Evolutionary conservation across 2,797 vertebrate species (phyloP).

Genomic region (Hoplostethus mediterraneus): DNA sequence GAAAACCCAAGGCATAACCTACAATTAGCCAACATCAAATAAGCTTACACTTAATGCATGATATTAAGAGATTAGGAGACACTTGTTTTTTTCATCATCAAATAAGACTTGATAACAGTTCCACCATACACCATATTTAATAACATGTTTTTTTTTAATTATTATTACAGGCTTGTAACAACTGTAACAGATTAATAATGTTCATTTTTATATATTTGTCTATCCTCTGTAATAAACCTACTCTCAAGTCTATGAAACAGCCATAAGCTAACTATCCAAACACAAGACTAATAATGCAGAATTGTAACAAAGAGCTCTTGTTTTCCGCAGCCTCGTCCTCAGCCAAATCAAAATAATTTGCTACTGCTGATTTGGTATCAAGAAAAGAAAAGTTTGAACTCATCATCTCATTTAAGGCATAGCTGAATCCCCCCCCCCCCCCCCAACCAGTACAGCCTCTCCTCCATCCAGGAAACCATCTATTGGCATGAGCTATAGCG

Average conservation of each 20-base stretch:
- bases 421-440: constrained; percentile 17
- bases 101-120: constrained; percentile 41
- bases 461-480: constrained; percentile 44
- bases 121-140: constrained; percentile 9
- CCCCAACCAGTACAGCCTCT: constrained; percentile 30
- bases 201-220: not conserved
- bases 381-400: constrained; percentile 40
- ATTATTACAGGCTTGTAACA: not conserved
- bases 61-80: constrained; percentile 43
- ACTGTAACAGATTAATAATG: not conserved
- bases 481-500: constrained; percentile 42
- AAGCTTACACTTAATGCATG: constrained; percentile 45
- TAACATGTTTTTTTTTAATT: not conserved
- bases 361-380: constrained; percentile 28
- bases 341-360: constrained; percentile 33
- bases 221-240: not conserved
- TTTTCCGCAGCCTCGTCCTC: constrained; percentile 32
- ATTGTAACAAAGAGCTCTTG: constrained; percentile 30
- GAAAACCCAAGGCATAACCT: constrained; percentile 38
- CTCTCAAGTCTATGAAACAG: not conserved
- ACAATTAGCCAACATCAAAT: constrained; percentile 62
- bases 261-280: constrained; percentile 22
- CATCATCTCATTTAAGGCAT: constrained; percentile 49
- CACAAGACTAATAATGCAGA: constrained; percentile 7
- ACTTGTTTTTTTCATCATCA: constrained; percentile 15